A percentile compares a stretch with the other conserved stretches of the same genome.
These are phyloP conservation scores for Akabosia matsudoensis DNA, from an alignment of 1,140 invertebrate species.

Conservation along the genomic window DNA sequence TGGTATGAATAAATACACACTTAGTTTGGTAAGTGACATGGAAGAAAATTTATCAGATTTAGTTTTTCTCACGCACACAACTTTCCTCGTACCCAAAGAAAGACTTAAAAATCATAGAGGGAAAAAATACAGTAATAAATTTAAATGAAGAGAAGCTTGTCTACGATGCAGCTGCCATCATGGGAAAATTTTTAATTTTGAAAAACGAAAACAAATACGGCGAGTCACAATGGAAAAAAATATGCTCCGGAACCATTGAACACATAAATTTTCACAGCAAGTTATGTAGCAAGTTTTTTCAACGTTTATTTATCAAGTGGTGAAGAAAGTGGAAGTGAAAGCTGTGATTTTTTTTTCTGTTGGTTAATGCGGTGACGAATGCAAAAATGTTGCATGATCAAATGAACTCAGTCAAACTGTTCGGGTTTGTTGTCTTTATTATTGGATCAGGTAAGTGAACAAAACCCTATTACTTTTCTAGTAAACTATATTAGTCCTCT, in stretches of 20 bases:
- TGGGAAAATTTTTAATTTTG: not conserved
- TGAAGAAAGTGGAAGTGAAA: not conserved
- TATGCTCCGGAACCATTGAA: too few species aligned
- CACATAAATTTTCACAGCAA: too few species aligned
- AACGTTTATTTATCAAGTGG: not conserved
- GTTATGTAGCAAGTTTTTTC: too few species aligned
- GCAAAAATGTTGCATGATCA: slow-evolving; percentile 37
- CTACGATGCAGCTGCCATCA: not conserved
- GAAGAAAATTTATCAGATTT: slow-evolving; percentile 11
- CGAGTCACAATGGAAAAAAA: too few species aligned
- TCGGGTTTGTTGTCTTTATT: slow-evolving; percentile 39
- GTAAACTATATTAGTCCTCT: slow-evolving; percentile 3
- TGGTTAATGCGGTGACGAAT: not conserved
- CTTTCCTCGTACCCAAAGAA: not conserved
- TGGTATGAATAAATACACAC: not conserved
- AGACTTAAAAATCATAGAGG: not conserved
- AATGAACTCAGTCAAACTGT: slow-evolving; percentile 44
- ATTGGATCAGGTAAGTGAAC: slow-evolving; percentile 40
- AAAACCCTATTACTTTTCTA: not conserved
- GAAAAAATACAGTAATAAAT: not conserved
- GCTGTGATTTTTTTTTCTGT: not conserved
- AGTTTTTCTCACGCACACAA: not conserved
- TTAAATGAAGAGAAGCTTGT: too few species aligned
- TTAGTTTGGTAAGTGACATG: not conserved
- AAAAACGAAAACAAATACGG: not conserved